Evolutionary conservation across 2,797 vertebrate species (phyloP).

Genomic region (Rhadinocentrus ornatus): DNA sequence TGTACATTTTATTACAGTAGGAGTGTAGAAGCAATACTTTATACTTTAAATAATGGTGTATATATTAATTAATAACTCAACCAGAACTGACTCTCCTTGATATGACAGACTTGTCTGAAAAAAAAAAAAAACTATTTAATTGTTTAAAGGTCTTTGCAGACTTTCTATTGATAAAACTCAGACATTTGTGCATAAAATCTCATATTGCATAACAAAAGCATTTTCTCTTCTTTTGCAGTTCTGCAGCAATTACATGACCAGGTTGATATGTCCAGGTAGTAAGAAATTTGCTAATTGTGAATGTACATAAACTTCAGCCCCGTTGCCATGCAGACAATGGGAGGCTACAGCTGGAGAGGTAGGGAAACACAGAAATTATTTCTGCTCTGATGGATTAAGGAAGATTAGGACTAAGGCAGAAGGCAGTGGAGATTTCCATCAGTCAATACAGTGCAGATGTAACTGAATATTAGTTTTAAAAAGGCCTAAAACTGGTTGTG

Average conservation of each 20-base stretch:
- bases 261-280: fast-evolving
- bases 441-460: neutral
- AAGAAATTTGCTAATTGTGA: fast-evolving
- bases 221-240: neutral
- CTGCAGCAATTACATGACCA: neutral
- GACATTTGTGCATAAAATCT: neutral
- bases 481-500: fast-evolving
- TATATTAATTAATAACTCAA: neutral
- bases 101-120: neutral
- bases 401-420: neutral
- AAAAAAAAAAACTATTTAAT: no score
- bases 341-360: slow-evolving; percentile 40
- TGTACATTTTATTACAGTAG: no score
- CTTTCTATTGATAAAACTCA: neutral
- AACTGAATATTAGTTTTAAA: neutral
- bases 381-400: slow-evolving; percentile 26
- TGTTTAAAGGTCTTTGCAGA: neutral
- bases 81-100: neutral
- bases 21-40: no score
- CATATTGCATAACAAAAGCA: neutral
- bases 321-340: slow-evolving; percentile 53
- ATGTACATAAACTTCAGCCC: neutral
- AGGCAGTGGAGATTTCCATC: slow-evolving; percentile 26
- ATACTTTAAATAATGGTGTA: no score
- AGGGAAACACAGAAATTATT: slow-evolving; percentile 20